phyloP scores from a whole-genome alignment of 92 coral and sea anemone genomes.

The Phenganax subtilis region DNA sequence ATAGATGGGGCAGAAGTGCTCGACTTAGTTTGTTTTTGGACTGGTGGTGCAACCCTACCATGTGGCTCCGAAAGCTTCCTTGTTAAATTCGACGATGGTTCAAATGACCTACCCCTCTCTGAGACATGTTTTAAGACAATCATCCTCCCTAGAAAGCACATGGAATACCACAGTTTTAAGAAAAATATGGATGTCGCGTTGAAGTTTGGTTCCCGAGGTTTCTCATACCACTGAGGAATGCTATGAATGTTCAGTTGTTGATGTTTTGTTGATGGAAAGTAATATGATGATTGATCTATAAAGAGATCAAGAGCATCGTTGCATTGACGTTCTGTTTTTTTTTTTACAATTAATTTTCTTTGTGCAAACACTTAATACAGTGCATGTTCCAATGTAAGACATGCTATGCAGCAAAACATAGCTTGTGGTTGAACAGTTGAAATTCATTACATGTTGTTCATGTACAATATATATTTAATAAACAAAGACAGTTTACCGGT shows the following conservation, averaged over 20 bases:
- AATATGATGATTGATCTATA: too few relatives aligned
- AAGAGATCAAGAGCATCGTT: too few relatives aligned
- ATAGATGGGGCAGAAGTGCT: conserved; percentile 35
- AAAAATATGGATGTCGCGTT: conserved; percentile 54
- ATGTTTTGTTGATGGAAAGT: too few relatives aligned
- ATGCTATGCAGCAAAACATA: too few relatives aligned
- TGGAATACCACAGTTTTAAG: conserved; percentile 36
- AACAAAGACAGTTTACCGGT: neutral
- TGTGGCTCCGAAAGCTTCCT: conserved; percentile 7
- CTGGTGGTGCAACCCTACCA: conserved; percentile 40
- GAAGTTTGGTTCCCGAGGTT: conserved; percentile 50
- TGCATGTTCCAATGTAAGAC: too few relatives aligned
- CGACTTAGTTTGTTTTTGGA: conserved; percentile 46
- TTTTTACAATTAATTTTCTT: too few relatives aligned
- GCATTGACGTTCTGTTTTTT: too few relatives aligned
- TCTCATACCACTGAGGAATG: conserved; percentile 17
- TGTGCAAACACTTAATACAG: too few relatives aligned
- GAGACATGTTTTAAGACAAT: conserved; percentile 46
- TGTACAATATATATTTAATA: neutral
- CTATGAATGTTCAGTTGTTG: neutral
- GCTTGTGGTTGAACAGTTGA: neutral
- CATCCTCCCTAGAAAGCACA: conserved; percentile 49
- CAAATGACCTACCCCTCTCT: conserved; percentile 7
- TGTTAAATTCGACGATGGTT: conserved; percentile 35
- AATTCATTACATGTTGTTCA: neutral